These are phyloP conservation scores for Todus mexicanus DNA, from an alignment of 2,797 vertebrate species.

Conservation along the genomic window DNA sequence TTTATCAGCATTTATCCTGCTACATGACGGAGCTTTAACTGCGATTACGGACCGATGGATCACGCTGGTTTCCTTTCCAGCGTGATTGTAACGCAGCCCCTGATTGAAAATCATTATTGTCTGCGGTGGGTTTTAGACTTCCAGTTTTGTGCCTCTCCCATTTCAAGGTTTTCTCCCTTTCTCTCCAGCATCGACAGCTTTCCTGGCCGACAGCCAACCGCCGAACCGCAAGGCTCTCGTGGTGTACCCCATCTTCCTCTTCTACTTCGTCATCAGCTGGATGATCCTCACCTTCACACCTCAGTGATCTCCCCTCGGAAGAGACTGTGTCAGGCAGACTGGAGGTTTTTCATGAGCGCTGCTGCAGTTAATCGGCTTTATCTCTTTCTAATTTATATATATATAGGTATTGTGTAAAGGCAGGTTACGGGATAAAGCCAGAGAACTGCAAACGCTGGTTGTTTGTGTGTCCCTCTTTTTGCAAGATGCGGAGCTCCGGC, in stretches of 20 bases:
- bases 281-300: conserved; percentile 94
- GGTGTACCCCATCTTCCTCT: conserved; percentile 96
- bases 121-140: no score
- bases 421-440: conserved; percentile 51
- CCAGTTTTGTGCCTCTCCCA: background rate
- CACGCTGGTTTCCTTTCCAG: background rate
- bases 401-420: conserved; percentile 15
- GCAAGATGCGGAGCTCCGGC: background rate
- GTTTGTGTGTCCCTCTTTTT: conserved; percentile 2
- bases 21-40: background rate
- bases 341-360: background rate
- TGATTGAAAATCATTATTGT: background rate
- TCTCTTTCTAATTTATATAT: conserved; percentile 50
- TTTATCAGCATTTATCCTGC: background rate
- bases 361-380: conserved; percentile 33
- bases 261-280: conserved; percentile 98
- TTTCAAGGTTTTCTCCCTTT: background rate
- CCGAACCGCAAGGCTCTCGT: conserved; percentile 90
- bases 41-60: background rate
- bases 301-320: conserved; percentile 23
- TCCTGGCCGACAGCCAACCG: conserved; percentile 92
- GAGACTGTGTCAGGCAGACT: background rate
- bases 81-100: background rate
- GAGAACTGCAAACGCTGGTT: background rate
- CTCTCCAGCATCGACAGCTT: conserved; percentile 89